These are phyloP conservation scores for Vulpes vulpes DNA, from an alignment of 2,113 vertebrate species.

Conservation along the genomic window DNA sequence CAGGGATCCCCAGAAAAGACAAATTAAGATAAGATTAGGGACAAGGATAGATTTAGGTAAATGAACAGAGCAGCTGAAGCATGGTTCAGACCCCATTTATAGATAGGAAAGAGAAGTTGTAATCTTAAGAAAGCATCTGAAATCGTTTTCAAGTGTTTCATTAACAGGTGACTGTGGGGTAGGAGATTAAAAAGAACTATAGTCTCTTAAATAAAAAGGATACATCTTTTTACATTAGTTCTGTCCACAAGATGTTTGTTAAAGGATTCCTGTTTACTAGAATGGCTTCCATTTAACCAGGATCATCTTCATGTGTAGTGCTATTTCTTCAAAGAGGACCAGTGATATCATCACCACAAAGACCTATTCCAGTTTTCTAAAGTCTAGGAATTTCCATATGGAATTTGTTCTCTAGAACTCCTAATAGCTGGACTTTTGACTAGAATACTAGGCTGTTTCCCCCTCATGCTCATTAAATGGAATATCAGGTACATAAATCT, in stretches of 20 bases:
- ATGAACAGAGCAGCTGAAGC: not conserved
- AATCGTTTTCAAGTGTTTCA: not conserved
- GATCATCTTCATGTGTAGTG: not conserved
- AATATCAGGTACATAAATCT: not conserved
- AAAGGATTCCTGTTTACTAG: constrained; percentile 13
- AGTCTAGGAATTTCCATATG: not conserved
- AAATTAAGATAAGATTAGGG: not conserved
- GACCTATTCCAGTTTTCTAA: not conserved
- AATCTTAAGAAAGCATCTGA: not conserved
- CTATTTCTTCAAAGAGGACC: not conserved
- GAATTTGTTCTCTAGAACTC: not conserved
- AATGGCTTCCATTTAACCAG: not conserved
- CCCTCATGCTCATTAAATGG: not conserved
- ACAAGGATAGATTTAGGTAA: not conserved
- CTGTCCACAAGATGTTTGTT: not conserved
- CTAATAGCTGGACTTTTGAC: not conserved
- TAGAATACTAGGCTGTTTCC: not conserved
- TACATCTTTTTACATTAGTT: not conserved
- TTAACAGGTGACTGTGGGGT: not conserved
- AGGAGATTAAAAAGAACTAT: not conserved
- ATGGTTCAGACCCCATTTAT: not conserved
- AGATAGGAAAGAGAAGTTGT: not conserved
- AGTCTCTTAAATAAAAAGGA: not conserved
- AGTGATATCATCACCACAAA: not conserved
- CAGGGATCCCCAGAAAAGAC: not conserved